Base-by-base conservation (phyloP, 2,888 invertebrate genomes). In the Drosophila emarginata region DNA sequence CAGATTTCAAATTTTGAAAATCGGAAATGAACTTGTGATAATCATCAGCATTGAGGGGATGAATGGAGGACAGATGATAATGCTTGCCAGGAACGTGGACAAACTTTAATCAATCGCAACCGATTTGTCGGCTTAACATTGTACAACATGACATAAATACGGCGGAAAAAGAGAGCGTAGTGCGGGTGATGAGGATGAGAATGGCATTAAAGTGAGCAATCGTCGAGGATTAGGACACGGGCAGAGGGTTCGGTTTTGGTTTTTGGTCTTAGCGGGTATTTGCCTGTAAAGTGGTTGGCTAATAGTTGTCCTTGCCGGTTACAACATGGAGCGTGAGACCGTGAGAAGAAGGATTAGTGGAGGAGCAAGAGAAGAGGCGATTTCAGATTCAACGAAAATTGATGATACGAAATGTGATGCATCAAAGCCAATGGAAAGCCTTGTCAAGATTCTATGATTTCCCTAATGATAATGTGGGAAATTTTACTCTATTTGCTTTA, bases 61-160 rank as follows among this genome's bases (percentile, higher is more conserved):
- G 63, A 59, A 65, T 63, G 61, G 18, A 61, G 59, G 74, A 28
- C 28, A 28, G 6, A 64, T 73, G 62, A 61, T 71, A 78, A 72
- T 71, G 58, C 51, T 39, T 37, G 56, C 36, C 54, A 54, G 51
- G 61, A 61, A 52, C 58, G 77, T 58, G 68, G 76, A 77, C 87
- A 79, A 87, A 87, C 90, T 90, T 89, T 90, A 90, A 90, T 90
- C 90, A 90, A 90, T 90, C 89, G 89, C 88, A 88, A 87, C 89
- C 90, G 90, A 90, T 90, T 90, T 90, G 90, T 90, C 90, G 90
- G 90, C 90, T 90, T 90, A 90, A 84, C 90, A 88, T 90, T 54
- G 87, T 89, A 87, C 88, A 78, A 85, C 87, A 83, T 80, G 80
- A 85, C 88, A 78, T 85, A 87, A 85, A 85, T 81, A 88, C 77